A percentile compares a stretch with the other conserved stretches of the same genome.
Conservation (phyloP, 2,113 vertebrate species). For the Chitala chitala region DNA sequence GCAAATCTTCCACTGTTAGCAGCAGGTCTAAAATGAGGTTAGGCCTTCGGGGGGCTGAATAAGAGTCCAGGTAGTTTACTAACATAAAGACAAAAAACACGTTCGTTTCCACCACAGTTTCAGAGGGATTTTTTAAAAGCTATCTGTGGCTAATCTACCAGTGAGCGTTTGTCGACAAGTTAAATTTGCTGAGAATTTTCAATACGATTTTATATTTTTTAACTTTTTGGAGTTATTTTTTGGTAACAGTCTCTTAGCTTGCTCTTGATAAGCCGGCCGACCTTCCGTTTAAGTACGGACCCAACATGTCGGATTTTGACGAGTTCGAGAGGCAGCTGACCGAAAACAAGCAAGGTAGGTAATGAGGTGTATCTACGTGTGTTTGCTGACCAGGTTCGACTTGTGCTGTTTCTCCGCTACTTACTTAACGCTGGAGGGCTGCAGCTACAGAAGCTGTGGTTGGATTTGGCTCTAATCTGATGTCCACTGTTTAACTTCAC, state of each 20-base stretch:
- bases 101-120: background rate
- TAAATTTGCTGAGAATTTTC: background rate
- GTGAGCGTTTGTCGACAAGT: background rate
- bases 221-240: background rate
- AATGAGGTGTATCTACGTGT: background rate
- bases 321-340: conserved; percentile 84
- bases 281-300: conserved; percentile 44
- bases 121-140: background rate
- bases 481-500: background rate
- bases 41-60: background rate
- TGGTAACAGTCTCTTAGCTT: conserved; percentile 36
- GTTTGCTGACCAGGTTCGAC: background rate
- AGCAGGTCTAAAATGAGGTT: background rate
- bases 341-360: conserved; percentile 81
- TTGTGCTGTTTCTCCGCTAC: background rate
- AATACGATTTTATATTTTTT: conserved; percentile 1
- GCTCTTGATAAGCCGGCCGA: conserved; percentile 33
- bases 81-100: background rate
- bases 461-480: background rate
- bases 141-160: background rate
- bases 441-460: background rate
- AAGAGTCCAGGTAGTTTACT: background rate
- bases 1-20: background rate
- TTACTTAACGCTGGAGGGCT: background rate
- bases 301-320: conserved; percentile 83